phyloP scores from a whole-genome alignment of 1,140 invertebrate species.

The Holcopasites calliopsidis region DNA sequence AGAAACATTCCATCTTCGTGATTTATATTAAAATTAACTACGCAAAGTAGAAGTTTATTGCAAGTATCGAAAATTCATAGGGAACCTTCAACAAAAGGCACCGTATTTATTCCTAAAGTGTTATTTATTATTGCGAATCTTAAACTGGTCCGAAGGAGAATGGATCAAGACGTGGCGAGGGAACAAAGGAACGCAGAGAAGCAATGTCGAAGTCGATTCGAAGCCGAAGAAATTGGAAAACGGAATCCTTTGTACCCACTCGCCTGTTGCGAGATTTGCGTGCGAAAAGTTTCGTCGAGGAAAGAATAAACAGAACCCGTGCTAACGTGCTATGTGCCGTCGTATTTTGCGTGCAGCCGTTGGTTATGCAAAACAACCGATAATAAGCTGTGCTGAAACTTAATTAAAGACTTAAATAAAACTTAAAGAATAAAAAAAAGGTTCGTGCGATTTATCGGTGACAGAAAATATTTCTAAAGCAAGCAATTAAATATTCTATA shows the following conservation, averaged over 20 bases:
- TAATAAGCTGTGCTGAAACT: neutral
- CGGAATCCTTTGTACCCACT: slow-evolving; percentile 20
- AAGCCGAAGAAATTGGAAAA: slow-evolving; percentile 30
- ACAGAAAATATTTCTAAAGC: too few relatives aligned
- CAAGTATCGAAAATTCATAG: neutral
- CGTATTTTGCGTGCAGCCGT: neutral
- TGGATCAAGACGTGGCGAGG: neutral
- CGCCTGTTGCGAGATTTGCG: neutral
- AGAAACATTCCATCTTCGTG: too few relatives aligned
- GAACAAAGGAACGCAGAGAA: neutral
- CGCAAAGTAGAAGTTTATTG: too few relatives aligned
- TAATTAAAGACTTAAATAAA: too few relatives aligned
- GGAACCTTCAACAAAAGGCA: neutral
- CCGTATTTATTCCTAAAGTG: neutral
- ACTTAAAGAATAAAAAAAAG: too few relatives aligned
- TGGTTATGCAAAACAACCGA: neutral
- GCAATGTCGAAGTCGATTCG: slow-evolving; percentile 30
- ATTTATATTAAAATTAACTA: too few relatives aligned
- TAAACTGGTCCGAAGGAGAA: neutral
- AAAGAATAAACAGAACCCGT: neutral
- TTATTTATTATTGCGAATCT: neutral
- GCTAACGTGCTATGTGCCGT: neutral
- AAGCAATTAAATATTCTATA: too few relatives aligned
- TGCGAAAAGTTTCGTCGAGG: neutral
- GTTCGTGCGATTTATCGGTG: too few relatives aligned